Evolutionary conservation across 2,888 invertebrate genomes (phyloP).

Genomic region (Hermaeophaga mercurialis): DNA sequence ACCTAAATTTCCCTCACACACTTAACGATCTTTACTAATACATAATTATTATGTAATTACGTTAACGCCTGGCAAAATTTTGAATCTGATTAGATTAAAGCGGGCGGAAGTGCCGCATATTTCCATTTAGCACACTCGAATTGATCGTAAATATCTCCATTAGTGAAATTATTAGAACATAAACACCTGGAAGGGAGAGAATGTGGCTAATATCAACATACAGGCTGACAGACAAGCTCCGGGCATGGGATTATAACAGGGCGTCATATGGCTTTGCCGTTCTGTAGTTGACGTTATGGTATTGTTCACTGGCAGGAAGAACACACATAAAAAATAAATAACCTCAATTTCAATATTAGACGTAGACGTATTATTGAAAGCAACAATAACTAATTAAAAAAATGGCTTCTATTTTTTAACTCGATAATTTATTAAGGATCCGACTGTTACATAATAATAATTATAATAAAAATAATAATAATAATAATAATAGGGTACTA

Average conservation of each 20-base stretch:
- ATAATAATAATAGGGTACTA: too few species aligned
- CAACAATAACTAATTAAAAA: too few species aligned
- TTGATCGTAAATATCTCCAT: constrained; percentile 43
- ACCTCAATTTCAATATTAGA: too few species aligned
- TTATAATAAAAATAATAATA: too few species aligned
- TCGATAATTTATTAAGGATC: too few species aligned
- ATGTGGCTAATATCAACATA: constrained; percentile 31
- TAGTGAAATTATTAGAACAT: constrained; percentile 45
- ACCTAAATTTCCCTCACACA: not conserved
- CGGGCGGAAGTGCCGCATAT: constrained; percentile 11
- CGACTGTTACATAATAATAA: too few species aligned
- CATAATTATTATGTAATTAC: constrained; percentile 1
- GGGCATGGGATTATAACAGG: constrained; percentile 21
- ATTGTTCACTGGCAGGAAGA: too few species aligned
- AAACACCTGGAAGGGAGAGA: constrained; percentile 41
- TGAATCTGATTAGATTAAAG: constrained; percentile 15
- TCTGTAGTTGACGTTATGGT: too few species aligned
- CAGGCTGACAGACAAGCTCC: constrained; percentile 15
- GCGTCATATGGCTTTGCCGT: constrained; percentile 19
- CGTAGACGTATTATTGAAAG: too few species aligned
- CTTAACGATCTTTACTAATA: not conserved
- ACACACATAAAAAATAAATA: too few species aligned
- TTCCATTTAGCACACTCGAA: constrained; percentile 39
- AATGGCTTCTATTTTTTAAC: too few species aligned
- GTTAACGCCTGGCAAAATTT: constrained; percentile 4